These are phyloP conservation scores for Colostygia pectinataria DNA, from an alignment of 2,888 invertebrate genomes.

Conservation along the genomic window DNA sequence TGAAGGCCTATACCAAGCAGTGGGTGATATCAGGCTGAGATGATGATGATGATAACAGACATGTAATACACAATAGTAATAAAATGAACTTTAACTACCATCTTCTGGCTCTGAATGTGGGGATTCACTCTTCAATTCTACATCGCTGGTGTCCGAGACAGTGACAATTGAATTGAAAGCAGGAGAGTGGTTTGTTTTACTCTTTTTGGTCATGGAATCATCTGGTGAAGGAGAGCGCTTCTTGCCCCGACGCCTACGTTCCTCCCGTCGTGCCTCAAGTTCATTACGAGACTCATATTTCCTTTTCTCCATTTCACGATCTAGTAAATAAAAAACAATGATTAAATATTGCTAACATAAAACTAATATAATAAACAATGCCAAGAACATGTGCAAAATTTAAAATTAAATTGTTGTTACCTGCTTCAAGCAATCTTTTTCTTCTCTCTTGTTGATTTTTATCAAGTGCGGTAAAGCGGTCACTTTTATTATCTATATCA, in stretches of 20 bases:
- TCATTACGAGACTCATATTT: constrained; percentile 89
- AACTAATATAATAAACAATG: too few species aligned
- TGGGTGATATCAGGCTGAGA: too few species aligned
- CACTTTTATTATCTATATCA: constrained; percentile 67
- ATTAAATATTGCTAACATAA: too few species aligned
- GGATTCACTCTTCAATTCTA: constrained; percentile 74
- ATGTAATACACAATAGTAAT: too few species aligned
- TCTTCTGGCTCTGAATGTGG: constrained; percentile 70
- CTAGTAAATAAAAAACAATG: constrained; percentile 51
- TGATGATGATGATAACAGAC: too few species aligned
- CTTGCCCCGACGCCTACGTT: constrained; percentile 79
- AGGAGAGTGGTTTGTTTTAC: constrained; percentile 62
- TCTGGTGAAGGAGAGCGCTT: constrained; percentile 67
- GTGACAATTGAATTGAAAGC: constrained; percentile 72
- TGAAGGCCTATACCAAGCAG: too few species aligned
- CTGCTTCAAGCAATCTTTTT: constrained; percentile 87
- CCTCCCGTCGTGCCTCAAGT: constrained; percentile 87
- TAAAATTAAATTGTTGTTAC: constrained; percentile 55
- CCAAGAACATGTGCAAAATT: too few species aligned
- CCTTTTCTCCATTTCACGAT: constrained; percentile 89
- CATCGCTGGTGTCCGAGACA: constrained; percentile 76
- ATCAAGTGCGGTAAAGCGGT: constrained; percentile 66
- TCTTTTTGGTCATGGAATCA: constrained; percentile 61
- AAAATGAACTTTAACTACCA: constrained; percentile 46
- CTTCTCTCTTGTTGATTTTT: constrained; percentile 84